Percentiles rank a stretch among this genome's conserved stretches.
phyloP scores from a whole-genome alignment of 2,888 invertebrate genomes.

The Colletes collaris region DNA sequence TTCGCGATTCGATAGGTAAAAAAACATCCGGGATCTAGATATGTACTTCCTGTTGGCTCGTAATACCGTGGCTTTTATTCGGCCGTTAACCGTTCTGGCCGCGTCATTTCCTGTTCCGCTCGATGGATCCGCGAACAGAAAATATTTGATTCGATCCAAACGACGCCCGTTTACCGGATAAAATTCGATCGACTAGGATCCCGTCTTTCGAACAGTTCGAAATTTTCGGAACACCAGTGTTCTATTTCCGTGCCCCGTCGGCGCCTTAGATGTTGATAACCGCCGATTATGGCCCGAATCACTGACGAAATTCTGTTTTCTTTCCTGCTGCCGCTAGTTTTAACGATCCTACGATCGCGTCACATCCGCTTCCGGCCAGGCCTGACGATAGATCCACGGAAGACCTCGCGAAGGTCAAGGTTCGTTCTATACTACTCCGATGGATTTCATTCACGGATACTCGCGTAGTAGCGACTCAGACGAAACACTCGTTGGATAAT shows the following conservation, averaged over 20 bases:
- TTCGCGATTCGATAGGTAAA: slow-evolving; percentile 50
- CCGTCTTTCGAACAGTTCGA: too few species aligned
- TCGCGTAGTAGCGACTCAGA: not conserved
- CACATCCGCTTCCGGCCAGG: slow-evolving; percentile 68
- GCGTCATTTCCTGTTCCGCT: slow-evolving; percentile 58
- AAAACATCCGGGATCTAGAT: slow-evolving; percentile 63
- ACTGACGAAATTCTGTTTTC: slow-evolving; percentile 62
- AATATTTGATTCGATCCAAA: not conserved
- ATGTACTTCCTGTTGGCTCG: slow-evolving; percentile 49
- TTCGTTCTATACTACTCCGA: not conserved
- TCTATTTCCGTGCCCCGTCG: slow-evolving; percentile 26
- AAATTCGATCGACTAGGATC: not conserved
- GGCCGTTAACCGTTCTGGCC: slow-evolving; percentile 53
- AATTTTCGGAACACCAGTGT: not conserved
- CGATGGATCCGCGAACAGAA: not conserved
- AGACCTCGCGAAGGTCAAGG: slow-evolving; percentile 48
- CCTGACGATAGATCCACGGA: slow-evolving; percentile 44
- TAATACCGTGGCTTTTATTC: slow-evolving; percentile 46
- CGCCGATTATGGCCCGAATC: slow-evolving; percentile 42
- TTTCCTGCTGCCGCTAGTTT: slow-evolving; percentile 47
- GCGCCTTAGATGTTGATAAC: slow-evolving; percentile 44
- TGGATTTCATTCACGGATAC: not conserved
- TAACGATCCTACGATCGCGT: slow-evolving; percentile 61
- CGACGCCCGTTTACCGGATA: not conserved
- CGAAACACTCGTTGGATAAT: slow-evolving; percentile 8